Conservation (phyloP, 2,888 invertebrate genomes). For the Pteria penguin region DNA sequence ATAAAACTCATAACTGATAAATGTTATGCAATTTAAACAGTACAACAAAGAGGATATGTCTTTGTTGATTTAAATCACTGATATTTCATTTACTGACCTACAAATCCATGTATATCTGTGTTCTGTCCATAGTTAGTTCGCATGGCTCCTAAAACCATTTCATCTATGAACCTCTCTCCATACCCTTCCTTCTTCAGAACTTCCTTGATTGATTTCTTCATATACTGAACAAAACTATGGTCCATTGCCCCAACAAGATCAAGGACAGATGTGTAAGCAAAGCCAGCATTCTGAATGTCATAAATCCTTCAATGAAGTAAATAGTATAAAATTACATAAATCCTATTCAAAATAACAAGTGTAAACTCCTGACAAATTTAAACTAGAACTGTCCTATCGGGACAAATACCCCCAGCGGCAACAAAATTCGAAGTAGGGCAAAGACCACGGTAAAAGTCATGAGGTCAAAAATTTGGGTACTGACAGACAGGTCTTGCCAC, state of each 20-base stretch:
- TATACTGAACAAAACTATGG: slow-evolving; percentile 81
- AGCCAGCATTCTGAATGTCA: slow-evolving; percentile 81
- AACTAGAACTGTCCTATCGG: too few relatives aligned
- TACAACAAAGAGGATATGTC: neutral
- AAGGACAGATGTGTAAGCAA: slow-evolving; percentile 82
- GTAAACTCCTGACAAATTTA: too few relatives aligned
- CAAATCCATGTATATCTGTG: slow-evolving; percentile 82
- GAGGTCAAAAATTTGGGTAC: too few relatives aligned
- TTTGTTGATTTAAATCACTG: neutral
- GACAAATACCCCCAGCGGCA: too few relatives aligned
- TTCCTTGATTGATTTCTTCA: slow-evolving; percentile 71
- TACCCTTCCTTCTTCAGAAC: slow-evolving; percentile 80
- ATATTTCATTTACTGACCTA: slow-evolving; percentile 78
- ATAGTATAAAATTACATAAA: too few relatives aligned
- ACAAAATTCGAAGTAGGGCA: too few relatives aligned
- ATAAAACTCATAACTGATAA: too few relatives aligned
- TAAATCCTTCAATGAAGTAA: slow-evolving; percentile 85
- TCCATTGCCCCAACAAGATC: slow-evolving; percentile 83
- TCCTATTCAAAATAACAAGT: too few relatives aligned
- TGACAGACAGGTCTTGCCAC: too few relatives aligned
- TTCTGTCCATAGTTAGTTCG: slow-evolving; percentile 85
- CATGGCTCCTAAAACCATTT: slow-evolving; percentile 82
- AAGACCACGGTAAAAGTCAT: too few relatives aligned
- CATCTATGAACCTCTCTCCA: slow-evolving; percentile 82
- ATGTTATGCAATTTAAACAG: too few relatives aligned